phyloP scores from a whole-genome alignment of 2,888 invertebrate genomes.

The Dyspetes luteomarginatus region DNA sequence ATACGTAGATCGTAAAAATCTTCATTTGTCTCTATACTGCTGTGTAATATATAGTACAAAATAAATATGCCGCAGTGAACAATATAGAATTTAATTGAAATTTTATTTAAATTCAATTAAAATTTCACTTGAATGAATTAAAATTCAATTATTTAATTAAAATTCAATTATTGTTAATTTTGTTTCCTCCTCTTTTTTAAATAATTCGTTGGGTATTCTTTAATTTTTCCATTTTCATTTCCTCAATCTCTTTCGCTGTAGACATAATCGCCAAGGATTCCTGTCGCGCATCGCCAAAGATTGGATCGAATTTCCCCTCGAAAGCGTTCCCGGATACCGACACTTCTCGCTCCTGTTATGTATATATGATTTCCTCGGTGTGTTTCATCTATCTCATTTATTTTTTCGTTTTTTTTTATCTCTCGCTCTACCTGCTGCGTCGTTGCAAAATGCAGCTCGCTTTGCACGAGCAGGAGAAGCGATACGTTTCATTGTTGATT shows the following conservation, averaged over 20 bases:
- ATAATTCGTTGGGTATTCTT: neutral
- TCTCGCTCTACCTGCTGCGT: conserved; percentile 52
- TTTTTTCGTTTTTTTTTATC: conserved; percentile 8
- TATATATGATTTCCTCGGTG: neutral
- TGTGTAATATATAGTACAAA: no score
- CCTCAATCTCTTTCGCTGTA: neutral
- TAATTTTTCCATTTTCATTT: no score
- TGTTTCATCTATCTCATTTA: neutral
- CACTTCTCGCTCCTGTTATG: conserved; percentile 25
- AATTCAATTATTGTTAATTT: no score
- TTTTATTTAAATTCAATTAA: no score
- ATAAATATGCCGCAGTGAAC: no score
- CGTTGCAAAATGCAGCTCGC: conserved; percentile 23
- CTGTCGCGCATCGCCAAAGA: conserved; percentile 53
- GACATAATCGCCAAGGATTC: neutral
- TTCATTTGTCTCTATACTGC: neutral
- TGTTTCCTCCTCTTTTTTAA: no score
- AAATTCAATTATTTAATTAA: no score
- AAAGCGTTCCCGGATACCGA: conserved; percentile 73
- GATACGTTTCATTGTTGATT: conserved; percentile 15
- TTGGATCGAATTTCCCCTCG: conserved; percentile 76
- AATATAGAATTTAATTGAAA: no score
- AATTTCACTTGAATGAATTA: no score
- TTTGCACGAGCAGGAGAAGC: neutral
- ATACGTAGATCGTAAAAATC: neutral